A percentile compares a stretch with the other conserved stretches of the same genome.
Conservation (phyloP, 2,888 invertebrate species). For the Drosophila niveifrons region DNA sequence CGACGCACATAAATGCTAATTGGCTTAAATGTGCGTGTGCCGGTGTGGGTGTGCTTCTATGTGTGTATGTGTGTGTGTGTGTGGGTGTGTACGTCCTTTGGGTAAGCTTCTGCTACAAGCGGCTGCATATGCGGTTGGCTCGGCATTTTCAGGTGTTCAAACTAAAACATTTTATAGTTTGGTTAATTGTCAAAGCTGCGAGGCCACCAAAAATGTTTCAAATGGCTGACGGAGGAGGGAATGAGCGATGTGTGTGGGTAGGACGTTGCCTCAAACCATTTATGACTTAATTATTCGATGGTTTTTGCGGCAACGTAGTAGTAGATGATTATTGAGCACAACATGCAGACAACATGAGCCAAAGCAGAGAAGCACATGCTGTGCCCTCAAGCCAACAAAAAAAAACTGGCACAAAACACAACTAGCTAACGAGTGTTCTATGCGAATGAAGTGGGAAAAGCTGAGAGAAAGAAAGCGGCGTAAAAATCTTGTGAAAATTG, state of each 20-base stretch:
- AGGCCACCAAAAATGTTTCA: slow-evolving; percentile 34
- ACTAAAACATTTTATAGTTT: slow-evolving; percentile 80
- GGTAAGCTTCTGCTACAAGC: slow-evolving; percentile 58
- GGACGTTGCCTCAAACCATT: slow-evolving; percentile 57
- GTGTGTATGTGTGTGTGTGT: slow-evolving; percentile 23
- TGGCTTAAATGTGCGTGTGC: slow-evolving; percentile 77
- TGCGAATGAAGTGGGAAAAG: slow-evolving; percentile 1
- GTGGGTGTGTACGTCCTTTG: slow-evolving; percentile 45
- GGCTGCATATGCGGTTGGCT: slow-evolving; percentile 37
- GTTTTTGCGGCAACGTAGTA: slow-evolving; percentile 64
- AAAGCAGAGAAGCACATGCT: neutral
- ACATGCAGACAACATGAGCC: slow-evolving; percentile 9
- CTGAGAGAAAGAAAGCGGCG: neutral
- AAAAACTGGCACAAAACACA: neutral
- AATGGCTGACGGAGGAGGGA: neutral
- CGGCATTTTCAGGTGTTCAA: slow-evolving; percentile 72
- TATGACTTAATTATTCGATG: slow-evolving; percentile 79
- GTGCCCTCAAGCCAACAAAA: slow-evolving; percentile 11
- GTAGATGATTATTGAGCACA: slow-evolving; percentile 49
- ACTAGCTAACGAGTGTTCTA: neutral
- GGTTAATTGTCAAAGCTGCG: slow-evolving; percentile 78
- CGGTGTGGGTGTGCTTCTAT: slow-evolving; percentile 18
- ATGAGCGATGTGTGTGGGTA: too few species aligned
- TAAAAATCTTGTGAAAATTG: slow-evolving; percentile 61
- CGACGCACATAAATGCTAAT: slow-evolving; percentile 80